Conservation (phyloP, 1,140 invertebrate species). For the Meteorus sp. region DNA sequence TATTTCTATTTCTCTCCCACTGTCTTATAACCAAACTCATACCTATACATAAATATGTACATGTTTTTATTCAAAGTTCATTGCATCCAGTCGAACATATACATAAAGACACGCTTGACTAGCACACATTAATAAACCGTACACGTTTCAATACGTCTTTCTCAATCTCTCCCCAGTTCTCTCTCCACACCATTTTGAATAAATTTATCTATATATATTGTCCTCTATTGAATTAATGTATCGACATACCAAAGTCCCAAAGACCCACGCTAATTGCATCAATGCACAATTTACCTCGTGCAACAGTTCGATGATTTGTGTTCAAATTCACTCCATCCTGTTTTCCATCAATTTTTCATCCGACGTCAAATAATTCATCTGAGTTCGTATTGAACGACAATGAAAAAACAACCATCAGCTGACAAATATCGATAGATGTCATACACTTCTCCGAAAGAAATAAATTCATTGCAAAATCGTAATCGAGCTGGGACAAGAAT, state of each 20-base stretch:
- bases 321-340: no score
- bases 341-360: no score
- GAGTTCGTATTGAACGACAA: no score
- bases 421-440: no score
- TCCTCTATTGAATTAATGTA: neutral
- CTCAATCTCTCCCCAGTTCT: slow-evolving; percentile 10
- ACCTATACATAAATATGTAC: neutral
- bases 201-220: neutral
- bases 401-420: no score
- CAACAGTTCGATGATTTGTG: no score
- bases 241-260: slow-evolving; percentile 36
- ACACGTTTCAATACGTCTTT: slow-evolving; percentile 36
- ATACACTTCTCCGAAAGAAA: no score
- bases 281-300: slow-evolving; percentile 48
- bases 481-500: no score
- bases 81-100: neutral
- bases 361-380: no score
- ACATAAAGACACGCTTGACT: neutral
- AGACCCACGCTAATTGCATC: slow-evolving; percentile 51
- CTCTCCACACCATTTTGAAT: slow-evolving; percentile 22
- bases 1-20: slow-evolving; percentile 7
- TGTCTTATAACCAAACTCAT: slow-evolving; percentile 10
- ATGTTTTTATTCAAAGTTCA: neutral
- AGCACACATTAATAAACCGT: slow-evolving; percentile 30
- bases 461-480: no score